Conservation (phyloP, 2,797 vertebrate species). For the Sebastes itinus region DNA sequence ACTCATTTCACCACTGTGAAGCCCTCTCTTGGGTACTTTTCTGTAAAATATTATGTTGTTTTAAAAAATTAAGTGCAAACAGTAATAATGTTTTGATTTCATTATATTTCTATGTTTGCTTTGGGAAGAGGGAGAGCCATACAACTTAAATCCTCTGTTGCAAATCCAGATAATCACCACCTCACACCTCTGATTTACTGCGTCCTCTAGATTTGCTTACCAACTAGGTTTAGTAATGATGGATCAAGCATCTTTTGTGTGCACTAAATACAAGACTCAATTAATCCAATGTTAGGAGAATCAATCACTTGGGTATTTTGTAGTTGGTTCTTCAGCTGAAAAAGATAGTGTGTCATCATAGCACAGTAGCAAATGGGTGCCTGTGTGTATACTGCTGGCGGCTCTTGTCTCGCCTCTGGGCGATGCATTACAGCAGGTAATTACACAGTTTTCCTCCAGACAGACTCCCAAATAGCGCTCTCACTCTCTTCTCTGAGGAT, state of each 20-base stretch:
- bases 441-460: constrained; percentile 73
- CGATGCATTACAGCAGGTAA: constrained; percentile 77
- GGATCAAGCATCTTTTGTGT: constrained; percentile 24
- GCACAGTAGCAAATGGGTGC: constrained; percentile 55
- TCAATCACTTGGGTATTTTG: constrained; percentile 42
- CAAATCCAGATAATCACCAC: constrained; percentile 12
- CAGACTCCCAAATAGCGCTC: constrained; percentile 68
- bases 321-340: constrained; percentile 39
- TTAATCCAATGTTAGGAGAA: constrained; percentile 14
- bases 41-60: background rate
- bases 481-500: constrained; percentile 29
- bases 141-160: background rate
- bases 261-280: constrained; percentile 12
- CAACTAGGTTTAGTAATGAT: constrained; percentile 30
- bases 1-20: background rate
- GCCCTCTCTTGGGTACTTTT: background rate
- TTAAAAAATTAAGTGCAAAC: background rate
- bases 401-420: constrained; percentile 68
- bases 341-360: constrained; percentile 62
- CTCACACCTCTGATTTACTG: constrained; percentile 5
- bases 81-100: background rate
- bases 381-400: constrained; percentile 51
- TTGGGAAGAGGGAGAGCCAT: background rate
- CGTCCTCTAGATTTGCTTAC: constrained; percentile 4
- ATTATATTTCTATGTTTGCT: background rate